Percentiles rank a stretch among this genome's conserved stretches.
phyloP scores from a whole-genome alignment of 2,113 vertebrate genomes.

The Gadus macrocephalus region DNA sequence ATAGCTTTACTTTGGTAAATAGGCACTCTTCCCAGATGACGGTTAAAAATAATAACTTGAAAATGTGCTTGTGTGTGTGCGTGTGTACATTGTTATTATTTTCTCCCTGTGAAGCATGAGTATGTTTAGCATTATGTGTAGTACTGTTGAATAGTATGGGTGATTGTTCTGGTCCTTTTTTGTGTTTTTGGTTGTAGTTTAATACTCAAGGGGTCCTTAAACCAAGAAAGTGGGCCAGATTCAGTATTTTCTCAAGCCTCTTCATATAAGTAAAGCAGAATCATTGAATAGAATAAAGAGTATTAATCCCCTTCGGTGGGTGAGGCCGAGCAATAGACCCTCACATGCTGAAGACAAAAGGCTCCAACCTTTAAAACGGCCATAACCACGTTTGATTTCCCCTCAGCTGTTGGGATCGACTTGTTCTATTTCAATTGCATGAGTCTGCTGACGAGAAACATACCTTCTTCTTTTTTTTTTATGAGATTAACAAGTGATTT shows the following conservation, averaged over 20 bases:
- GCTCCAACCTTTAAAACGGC: background rate
- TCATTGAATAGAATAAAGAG: background rate
- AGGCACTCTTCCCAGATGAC: slow-evolving; percentile 47
- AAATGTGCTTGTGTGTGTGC: slow-evolving; percentile 40
- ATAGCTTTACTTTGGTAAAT: background rate
- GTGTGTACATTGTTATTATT: slow-evolving; percentile 13
- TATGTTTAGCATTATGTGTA: slow-evolving; percentile 56
- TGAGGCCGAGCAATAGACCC: background rate
- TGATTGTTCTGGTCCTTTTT: slow-evolving; percentile 33
- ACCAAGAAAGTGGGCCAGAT: slow-evolving; percentile 1
- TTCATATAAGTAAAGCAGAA: background rate
- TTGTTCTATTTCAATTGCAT: too few species aligned
- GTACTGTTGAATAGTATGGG: slow-evolving; percentile 22
- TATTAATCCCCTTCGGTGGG: background rate
- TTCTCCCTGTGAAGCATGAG: slow-evolving; percentile 63
- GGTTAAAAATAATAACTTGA: slow-evolving; percentile 62
- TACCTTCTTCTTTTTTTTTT: too few species aligned
- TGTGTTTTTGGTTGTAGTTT: slow-evolving; percentile 13
- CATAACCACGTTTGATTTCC: background rate
- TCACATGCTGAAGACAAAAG: background rate
- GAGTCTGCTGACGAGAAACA: too few species aligned
- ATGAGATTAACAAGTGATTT: too few species aligned
- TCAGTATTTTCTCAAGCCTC: slow-evolving; percentile 31
- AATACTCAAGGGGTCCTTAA: slow-evolving; percentile 32
- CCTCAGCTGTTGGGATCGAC: too few species aligned